Conservation (phyloP, 2,113 vertebrate species). For the Cricetomys ansorgei region DNA sequence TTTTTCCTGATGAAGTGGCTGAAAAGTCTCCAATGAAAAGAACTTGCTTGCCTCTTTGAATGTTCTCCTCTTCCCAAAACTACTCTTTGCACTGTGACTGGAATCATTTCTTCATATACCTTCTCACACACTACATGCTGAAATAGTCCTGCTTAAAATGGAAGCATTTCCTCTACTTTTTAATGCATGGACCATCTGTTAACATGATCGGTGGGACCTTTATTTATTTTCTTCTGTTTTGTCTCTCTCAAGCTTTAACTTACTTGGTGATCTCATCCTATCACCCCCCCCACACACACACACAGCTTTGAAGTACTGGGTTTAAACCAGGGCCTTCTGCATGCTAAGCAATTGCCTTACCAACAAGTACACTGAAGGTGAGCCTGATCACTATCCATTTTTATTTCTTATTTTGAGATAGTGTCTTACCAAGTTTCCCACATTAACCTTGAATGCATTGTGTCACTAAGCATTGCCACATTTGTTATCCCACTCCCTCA, state of each 20-base stretch:
- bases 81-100: not conserved
- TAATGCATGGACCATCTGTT: not conserved
- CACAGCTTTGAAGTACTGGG: not conserved
- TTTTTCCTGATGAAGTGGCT: not conserved
- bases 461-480: too few relatives aligned
- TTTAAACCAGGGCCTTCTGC: not conserved
- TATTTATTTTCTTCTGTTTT: not conserved
- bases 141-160: not conserved
- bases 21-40: not conserved
- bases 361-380: not conserved
- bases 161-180: not conserved
- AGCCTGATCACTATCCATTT: not conserved
- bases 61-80: not conserved
- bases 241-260: not conserved
- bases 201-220: accelerated
- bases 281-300: too few relatives aligned
- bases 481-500: not conserved
- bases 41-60: not conserved
- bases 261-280: not conserved
- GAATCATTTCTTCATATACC: not conserved
- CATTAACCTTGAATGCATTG: not conserved
- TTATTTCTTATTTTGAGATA: not conserved
- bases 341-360: not conserved
- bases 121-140: not conserved
- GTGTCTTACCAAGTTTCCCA: not conserved